phyloP scores from a whole-genome alignment of 2,113 vertebrate species.

The Carollia perspicillata region DNA sequence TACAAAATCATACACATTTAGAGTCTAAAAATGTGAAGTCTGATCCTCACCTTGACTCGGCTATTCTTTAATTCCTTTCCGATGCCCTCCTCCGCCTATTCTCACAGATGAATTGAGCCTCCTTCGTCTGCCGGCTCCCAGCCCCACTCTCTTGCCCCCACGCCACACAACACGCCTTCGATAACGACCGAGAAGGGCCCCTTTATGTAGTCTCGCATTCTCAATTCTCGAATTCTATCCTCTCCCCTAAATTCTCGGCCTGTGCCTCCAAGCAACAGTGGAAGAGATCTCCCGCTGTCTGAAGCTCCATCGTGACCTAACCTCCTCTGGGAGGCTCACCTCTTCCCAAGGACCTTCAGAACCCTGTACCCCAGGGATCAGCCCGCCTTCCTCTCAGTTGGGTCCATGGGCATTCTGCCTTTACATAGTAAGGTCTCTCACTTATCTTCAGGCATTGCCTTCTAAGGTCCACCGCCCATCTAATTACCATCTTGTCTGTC shows the following conservation, averaged over 20 bases:
- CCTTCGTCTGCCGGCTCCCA: neutral
- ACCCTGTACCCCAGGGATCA: neutral
- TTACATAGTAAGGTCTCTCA: neutral
- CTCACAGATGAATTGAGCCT: neutral
- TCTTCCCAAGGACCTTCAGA: neutral
- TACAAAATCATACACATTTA: neutral
- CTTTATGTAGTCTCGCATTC: neutral
- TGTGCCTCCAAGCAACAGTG: neutral
- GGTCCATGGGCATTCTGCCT: neutral
- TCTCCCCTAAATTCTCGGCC: neutral
- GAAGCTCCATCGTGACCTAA: neutral
- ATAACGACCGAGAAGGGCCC: neutral
- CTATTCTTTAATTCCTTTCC: conserved; percentile 4
- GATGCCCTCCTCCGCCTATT: neutral
- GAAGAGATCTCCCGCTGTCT: neutral
- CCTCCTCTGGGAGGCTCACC: neutral
- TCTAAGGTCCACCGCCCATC: neutral
- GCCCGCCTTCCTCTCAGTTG: neutral
- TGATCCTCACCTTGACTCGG: neutral
- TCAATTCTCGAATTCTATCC: neutral
- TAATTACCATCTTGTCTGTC: neutral
- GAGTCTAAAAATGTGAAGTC: neutral
- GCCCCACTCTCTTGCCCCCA: neutral
- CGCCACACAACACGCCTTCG: neutral
- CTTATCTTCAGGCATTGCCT: neutral